A percentile compares a stretch with the other conserved stretches of the same genome.
phyloP scores from a whole-genome alignment of 2,888 invertebrate genomes.

The Thymelicus acteon region DNA sequence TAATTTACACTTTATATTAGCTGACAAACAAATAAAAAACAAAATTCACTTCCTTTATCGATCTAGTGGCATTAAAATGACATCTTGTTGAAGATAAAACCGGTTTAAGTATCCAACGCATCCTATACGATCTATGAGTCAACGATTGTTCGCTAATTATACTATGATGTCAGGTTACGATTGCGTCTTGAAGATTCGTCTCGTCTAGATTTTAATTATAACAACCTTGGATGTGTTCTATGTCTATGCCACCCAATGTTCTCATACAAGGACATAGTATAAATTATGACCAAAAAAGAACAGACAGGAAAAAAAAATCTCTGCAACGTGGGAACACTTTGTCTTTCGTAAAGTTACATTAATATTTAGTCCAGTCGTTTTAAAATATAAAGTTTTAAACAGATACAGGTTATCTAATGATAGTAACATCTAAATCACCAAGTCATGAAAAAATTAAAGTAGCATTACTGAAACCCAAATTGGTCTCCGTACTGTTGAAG shows the following conservation, averaged over 20 bases:
- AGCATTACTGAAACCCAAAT: too few relatives aligned
- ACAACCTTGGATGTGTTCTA: too few relatives aligned
- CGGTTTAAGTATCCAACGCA: background rate
- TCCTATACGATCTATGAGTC: conserved; percentile 17
- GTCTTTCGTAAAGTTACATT: too few relatives aligned
- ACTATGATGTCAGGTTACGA: conserved; percentile 33
- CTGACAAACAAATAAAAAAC: conserved; percentile 19
- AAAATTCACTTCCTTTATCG: conserved; percentile 31
- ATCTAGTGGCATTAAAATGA: conserved; percentile 23
- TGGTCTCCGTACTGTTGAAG: background rate
- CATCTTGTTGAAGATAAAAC: conserved; percentile 28
- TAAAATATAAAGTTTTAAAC: too few relatives aligned
- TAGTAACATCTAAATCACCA: too few relatives aligned
- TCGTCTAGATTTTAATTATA: background rate
- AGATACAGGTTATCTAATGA: background rate
- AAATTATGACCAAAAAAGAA: too few relatives aligned
- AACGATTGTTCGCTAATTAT: conserved; percentile 23
- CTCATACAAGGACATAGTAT: background rate
- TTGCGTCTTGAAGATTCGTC: conserved; percentile 9
- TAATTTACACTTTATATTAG: conserved; percentile 14
- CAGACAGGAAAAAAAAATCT: too few relatives aligned
- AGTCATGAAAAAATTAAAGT: too few relatives aligned
- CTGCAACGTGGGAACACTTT: too few relatives aligned
- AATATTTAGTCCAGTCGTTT: too few relatives aligned
- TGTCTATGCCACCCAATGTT: background rate